These are phyloP conservation scores for Odontamblyopus rebecca DNA, from an alignment of 2,797 vertebrate genomes.

Conservation along the genomic window DNA sequence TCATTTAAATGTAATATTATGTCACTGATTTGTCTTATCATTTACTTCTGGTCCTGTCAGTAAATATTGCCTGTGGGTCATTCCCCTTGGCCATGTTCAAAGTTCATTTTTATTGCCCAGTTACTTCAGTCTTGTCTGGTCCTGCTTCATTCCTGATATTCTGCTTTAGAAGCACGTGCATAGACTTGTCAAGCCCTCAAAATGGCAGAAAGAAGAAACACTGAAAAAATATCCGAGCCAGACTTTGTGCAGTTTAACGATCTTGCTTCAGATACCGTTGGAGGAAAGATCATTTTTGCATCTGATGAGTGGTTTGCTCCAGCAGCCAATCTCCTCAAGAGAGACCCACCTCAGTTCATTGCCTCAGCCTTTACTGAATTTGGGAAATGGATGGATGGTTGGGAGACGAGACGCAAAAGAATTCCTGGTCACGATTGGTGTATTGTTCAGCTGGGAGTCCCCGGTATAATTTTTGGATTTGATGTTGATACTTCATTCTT, in stretches of 20 bases:
- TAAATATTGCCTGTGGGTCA: background rate
- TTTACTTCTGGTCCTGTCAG: background rate
- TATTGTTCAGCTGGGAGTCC: slow-evolving; percentile 74
- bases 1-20: too few relatives aligned
- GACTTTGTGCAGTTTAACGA: slow-evolving; percentile 77
- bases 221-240: slow-evolving; percentile 23
- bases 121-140: background rate
- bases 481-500: slow-evolving; percentile 83
- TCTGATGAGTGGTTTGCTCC: slow-evolving; percentile 82
- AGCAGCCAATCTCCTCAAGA: slow-evolving; percentile 77
- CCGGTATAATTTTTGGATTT: slow-evolving; percentile 69
- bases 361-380: slow-evolving; percentile 75
- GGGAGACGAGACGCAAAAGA: slow-evolving; percentile 84
- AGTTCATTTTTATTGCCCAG: background rate
- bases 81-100: background rate
- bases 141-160: background rate
- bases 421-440: slow-evolving; percentile 81
- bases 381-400: slow-evolving; percentile 86
- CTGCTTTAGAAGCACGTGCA: background rate
- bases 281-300: slow-evolving; percentile 77
- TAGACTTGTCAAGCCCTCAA: too few relatives aligned
- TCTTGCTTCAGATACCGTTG: slow-evolving; percentile 70
- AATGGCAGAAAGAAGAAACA: slow-evolving; percentile 51
- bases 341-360: slow-evolving; percentile 67
- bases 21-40: background rate